Conservation (phyloP, 2,888 invertebrate species). For the Unio delphinus region DNA sequence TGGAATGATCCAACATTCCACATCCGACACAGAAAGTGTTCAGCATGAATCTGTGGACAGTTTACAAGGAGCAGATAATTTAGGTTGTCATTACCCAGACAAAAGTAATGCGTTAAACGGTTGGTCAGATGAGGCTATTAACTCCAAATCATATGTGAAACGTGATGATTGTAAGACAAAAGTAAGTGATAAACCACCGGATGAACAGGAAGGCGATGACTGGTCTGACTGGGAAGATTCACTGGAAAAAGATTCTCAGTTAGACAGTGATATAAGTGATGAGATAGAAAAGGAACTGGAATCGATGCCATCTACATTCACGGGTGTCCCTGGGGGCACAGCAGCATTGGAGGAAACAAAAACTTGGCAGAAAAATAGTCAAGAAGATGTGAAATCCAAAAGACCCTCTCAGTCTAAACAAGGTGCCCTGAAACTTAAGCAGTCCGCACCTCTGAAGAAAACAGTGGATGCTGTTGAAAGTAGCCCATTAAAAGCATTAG, state of each 20-base stretch:
- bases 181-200: too few species aligned
- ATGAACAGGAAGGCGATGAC: constrained; percentile 15
- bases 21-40: too few species aligned
- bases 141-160: too few species aligned
- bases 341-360: background rate
- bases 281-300: constrained; percentile 39
- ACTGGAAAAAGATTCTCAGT: too few species aligned
- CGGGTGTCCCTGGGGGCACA: background rate
- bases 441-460: constrained; percentile 9
- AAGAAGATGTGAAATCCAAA: too few species aligned
- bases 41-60: background rate
- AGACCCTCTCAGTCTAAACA: too few species aligned
- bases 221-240: constrained; percentile 47
- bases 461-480: constrained; percentile 28
- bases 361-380: too few species aligned
- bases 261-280: constrained; percentile 34
- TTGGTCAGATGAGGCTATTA: background rate
- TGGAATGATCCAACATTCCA: too few species aligned
- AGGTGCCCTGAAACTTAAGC: constrained; percentile 1
- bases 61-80: background rate
- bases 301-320: constrained; percentile 17
- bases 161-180: too few species aligned
- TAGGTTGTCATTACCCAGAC: background rate
- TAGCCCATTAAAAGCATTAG: too few species aligned
- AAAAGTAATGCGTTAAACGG: constrained; percentile 1